These are phyloP conservation scores for Bombus confusus DNA, from an alignment of 1,140 invertebrate species.

Conservation along the genomic window DNA sequence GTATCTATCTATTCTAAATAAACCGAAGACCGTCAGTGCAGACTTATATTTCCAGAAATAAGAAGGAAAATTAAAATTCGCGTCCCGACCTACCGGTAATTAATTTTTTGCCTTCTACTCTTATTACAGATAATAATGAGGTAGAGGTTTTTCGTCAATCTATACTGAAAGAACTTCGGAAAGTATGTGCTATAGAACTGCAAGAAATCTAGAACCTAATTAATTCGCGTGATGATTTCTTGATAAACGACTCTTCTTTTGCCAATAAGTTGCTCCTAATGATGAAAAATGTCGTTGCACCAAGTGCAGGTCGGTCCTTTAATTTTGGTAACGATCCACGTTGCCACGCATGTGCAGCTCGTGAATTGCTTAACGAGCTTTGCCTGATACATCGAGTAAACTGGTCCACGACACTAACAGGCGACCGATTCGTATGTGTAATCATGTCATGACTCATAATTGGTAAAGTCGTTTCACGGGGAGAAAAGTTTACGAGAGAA, in stretches of 20 bases:
- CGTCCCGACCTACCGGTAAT: not conserved
- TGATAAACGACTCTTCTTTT: not conserved
- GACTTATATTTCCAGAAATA: not conserved
- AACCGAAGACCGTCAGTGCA: not conserved
- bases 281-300: constrained; percentile 7
- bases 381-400: constrained; percentile 36
- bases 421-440: constrained; percentile 6
- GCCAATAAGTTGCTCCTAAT: not conserved
- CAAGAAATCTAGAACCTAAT: not conserved
- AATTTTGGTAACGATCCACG: constrained; percentile 61
- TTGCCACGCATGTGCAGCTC: constrained; percentile 42
- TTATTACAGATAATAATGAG: not conserved
- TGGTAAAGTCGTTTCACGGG: not conserved
- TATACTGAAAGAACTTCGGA: not conserved
- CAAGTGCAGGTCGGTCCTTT: constrained; percentile 37
- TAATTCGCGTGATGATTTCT: not conserved
- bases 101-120: not conserved
- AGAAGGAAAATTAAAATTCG: not conserved
- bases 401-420: constrained; percentile 24
- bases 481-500: not conserved
- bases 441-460: not conserved
- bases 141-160: not conserved
- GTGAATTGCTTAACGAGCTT: constrained; percentile 52
- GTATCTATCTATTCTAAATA: too few species aligned
- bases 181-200: not conserved